A percentile compares a stretch with the other conserved stretches of the same genome.
phyloP scores from a whole-genome alignment of 2,113 vertebrate species.

The Argyrosomus japonicus region DNA sequence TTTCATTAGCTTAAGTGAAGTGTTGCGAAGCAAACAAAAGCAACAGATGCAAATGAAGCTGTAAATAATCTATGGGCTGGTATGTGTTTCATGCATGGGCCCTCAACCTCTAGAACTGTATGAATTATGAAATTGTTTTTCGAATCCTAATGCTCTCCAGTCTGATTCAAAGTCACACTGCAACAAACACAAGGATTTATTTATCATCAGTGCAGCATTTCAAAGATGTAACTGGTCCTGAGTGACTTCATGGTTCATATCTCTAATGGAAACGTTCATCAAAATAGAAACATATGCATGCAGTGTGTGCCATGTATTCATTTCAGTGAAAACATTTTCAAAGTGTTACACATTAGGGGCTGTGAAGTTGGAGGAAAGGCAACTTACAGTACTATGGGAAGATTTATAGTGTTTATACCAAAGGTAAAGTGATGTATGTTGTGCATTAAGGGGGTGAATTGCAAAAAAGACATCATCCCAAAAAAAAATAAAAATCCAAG shows the following conservation, averaged over 20 bases:
- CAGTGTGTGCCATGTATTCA: background rate
- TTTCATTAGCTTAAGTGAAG: slow-evolving; percentile 71
- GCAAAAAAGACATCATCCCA: slow-evolving; percentile 13
- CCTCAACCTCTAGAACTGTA: slow-evolving; percentile 17
- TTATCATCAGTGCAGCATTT: slow-evolving; percentile 16
- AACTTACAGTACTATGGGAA: slow-evolving; percentile 10
- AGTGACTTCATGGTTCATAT: slow-evolving; percentile 8
- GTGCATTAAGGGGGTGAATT: slow-evolving; percentile 29
- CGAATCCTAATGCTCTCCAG: slow-evolving; percentile 13
- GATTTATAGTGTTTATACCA: slow-evolving; percentile 53
- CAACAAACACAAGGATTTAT: slow-evolving; percentile 19
- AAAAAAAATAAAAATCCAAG: background rate
- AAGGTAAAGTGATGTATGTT: slow-evolving; percentile 44
- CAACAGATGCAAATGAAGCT: slow-evolving; percentile 55
- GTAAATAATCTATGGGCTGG: slow-evolving; percentile 53
- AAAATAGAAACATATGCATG: background rate
- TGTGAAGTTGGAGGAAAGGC: slow-evolving; percentile 14
- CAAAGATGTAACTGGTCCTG: slow-evolving; percentile 3
- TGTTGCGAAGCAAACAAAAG: slow-evolving; percentile 47
- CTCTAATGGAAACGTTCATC: slow-evolving; percentile 28
- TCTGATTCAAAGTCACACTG: slow-evolving; percentile 17
- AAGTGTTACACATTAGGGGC: slow-evolving; percentile 15
- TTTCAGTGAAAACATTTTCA: background rate
- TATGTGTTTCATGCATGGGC: slow-evolving; percentile 19
- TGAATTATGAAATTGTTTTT: slow-evolving; percentile 51